Base-by-base conservation (phyloP, 2,797 vertebrate species). In the Falco cherrug region DNA sequence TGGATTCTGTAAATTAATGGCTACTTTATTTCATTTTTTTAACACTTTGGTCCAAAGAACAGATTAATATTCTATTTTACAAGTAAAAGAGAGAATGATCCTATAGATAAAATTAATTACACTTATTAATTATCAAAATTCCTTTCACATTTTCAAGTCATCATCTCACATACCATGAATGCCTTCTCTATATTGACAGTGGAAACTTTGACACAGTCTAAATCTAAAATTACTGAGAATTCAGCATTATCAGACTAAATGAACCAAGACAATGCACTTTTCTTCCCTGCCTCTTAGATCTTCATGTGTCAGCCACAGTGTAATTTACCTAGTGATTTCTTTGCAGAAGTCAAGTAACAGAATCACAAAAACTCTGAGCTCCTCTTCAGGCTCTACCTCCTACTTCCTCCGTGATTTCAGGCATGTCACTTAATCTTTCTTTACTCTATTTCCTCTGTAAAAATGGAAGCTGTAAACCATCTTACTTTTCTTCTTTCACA, bases 331-430 rank as follows among this genome's bases (percentile, higher is more conserved):
- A 41, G 43, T 35, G 51, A 71, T 67, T 94, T 93, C 50, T 93
- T 95, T 79, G 51, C 61, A 19, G 25, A 20, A 96, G 28, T 92
- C 77, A 59, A 79, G 26, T 63, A 86, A 80, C 37, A 60, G 68
- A 84, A 90, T 77, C 43, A 74, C 39, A 90, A 78, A 94, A 92
- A 70, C 70, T 85, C 67, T 65, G 24, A 93, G 51, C 17, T 87
- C 33, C 47, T 78, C 74, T 89, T 80, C 68, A 84, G 65, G 47
- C 37, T 92, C 31, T 84, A 15, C 7, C 37, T 28, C 20, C 87
- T 73, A 45, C 48, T 73, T 84, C 39, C 17, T 84, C 24, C 90
- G 35, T 67, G 51, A 84, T 56, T 93, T 82, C 71, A 92, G 57
- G 73, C 21, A 37, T 13, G 22, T 56, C 64, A 79, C 67, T 89